Evolutionary conservation across 1,140 invertebrate species (phyloP).

Genomic region (Drosophila saltans): DNA sequence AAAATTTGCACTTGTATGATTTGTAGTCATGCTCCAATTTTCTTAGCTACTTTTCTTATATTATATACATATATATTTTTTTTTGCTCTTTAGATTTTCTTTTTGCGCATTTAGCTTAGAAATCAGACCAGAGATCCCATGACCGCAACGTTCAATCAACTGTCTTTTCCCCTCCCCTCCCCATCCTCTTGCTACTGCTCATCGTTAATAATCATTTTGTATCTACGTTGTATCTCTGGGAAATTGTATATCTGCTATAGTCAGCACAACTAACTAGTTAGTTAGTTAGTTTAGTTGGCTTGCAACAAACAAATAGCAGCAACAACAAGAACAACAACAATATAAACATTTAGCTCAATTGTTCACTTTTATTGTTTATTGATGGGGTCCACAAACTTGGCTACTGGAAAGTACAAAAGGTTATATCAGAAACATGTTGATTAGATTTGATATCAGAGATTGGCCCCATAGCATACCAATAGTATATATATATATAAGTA

Average conservation of each 20-base stretch:
- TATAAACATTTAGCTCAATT: neutral
- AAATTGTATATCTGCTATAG: neutral
- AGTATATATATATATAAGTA: neutral
- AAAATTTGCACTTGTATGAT: conserved; percentile 17
- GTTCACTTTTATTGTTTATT: conserved; percentile 10
- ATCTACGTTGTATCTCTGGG: conserved; percentile 1
- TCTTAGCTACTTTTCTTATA: conserved; percentile 10
- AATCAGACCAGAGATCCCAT: conserved; percentile 7
- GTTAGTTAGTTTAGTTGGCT: neutral
- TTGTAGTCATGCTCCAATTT: conserved; percentile 51
- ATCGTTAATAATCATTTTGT: neutral
- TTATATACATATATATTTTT: too few relatives aligned
- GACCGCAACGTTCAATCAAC: conserved; percentile 8
- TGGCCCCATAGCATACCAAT: conserved; percentile 5
- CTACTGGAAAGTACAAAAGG: conserved; percentile 15
- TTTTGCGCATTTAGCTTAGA: conserved; percentile 12
- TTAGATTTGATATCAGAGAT: conserved; percentile 23
- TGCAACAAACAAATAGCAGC: neutral
- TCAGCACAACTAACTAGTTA: neutral
- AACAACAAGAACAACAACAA: neutral
- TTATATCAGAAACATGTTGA: conserved; percentile 16
- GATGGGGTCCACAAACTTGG: neutral
- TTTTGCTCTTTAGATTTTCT: neutral
- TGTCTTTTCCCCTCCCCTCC: neutral
- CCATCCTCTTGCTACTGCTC: neutral